phyloP scores from a whole-genome alignment of 2,888 invertebrate genomes.

The Agriopis aurantiaria region DNA sequence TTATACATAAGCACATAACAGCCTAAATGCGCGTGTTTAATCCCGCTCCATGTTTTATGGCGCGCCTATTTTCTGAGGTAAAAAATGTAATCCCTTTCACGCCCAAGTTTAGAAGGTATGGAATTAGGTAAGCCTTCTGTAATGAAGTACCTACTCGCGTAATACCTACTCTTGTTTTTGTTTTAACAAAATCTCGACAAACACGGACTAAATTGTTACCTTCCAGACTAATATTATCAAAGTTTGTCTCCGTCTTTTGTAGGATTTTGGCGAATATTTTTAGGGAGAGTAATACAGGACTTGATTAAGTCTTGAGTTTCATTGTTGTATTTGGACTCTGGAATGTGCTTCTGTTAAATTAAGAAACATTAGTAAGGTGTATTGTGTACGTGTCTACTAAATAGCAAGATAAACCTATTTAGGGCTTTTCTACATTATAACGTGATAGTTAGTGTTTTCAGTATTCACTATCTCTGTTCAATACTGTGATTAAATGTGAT shows the following conservation, averaged over 20 bases:
- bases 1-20: conserved; percentile 39
- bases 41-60: conserved; percentile 58
- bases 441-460: no score
- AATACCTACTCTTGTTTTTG: conserved; percentile 65
- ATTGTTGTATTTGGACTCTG: conserved; percentile 2
- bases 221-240: conserved; percentile 49
- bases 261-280: conserved; percentile 22
- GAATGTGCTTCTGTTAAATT: not conserved
- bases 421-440: no score
- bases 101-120: conserved; percentile 58
- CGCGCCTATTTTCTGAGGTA: conserved; percentile 62
- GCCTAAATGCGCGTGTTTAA: conserved; percentile 53
- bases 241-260: conserved; percentile 39
- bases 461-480: no score
- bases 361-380: not conserved
- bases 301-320: conserved; percentile 24
- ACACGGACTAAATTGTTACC: conserved; percentile 51
- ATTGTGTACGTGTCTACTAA: not conserved
- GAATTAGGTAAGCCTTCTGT: conserved; percentile 75
- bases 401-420: not conserved
- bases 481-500: no score
- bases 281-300: conserved; percentile 13
- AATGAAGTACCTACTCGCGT: conserved; percentile 67
- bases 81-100: conserved; percentile 71
- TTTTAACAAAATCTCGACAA: conserved; percentile 50